phyloP scores from a whole-genome alignment of 2,113 vertebrate species.

The Cyanoderma ruficeps region DNA sequence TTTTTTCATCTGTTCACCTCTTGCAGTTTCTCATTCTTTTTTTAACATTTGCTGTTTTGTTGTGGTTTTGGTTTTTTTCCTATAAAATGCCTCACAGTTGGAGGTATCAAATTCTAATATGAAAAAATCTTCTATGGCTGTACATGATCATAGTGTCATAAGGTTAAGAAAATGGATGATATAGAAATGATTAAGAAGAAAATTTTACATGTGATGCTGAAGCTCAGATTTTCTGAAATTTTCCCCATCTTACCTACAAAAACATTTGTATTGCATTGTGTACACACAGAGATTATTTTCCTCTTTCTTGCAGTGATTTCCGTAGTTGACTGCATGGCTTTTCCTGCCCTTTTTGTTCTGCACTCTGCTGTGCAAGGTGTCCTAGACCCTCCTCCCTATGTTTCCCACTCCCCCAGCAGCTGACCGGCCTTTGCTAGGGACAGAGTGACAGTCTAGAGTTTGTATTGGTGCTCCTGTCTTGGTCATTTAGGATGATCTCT shows the following conservation, averaged over 20 bases:
- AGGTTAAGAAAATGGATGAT: not conserved
- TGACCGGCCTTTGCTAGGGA: not conserved
- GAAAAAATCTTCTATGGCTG: not conserved
- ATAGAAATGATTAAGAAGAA: not conserved
- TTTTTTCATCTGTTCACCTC: not conserved
- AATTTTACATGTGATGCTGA: not conserved
- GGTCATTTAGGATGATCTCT: conserved; percentile 23
- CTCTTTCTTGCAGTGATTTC: not conserved
- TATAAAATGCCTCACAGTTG: not conserved
- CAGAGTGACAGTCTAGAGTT: not conserved
- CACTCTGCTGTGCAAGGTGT: not conserved
- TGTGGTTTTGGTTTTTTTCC: not conserved
- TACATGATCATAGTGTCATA: not conserved
- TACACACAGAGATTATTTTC: not conserved
- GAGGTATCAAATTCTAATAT: not conserved
- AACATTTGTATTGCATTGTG: not conserved
- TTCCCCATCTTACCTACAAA: not conserved
- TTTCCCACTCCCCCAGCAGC: not conserved
- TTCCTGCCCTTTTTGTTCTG: not conserved
- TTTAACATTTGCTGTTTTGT: not conserved
- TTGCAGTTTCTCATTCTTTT: not conserved
- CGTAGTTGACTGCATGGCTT: not conserved
- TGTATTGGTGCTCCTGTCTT: not conserved
- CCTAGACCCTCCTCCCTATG: not conserved
- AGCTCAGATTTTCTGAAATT: not conserved